Evolutionary conservation across 2,888 invertebrate genomes (phyloP), one percentile per base, ranked within the genome.

Genomic region (Ormyrus pomaceus): DNA sequence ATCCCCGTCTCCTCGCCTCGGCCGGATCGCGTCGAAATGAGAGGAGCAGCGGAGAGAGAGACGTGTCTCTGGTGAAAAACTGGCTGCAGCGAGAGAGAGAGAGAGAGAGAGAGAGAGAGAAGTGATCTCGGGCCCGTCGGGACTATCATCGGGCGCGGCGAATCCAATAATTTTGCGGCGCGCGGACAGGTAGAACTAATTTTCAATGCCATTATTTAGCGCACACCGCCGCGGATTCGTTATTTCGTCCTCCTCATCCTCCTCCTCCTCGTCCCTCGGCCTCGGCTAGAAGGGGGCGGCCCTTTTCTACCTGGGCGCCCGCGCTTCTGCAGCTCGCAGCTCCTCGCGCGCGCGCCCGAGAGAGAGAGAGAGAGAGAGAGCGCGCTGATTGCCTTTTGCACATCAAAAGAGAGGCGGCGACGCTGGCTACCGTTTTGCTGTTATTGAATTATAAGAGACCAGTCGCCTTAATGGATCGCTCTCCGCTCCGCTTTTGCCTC

Each of bases 131-230:
- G 81, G 81, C 81, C 79, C 34, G 34, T 34, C 34, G 34, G 80
- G 81, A 82, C 80, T 82, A 82, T 83, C 80, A 79, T 80, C 75
- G 73, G 72, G 71, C 77, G 5, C 81, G 83, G 83, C 82, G 83
- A 82, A 83, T 86, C 84, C 87, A 88, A 89, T 88, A 88, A 88
- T 89, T 89, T 86, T 84, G 84, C 87, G 77, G 86, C 82, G 34
- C 34, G 34, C 34, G 53, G 75, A 80, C 82, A 82, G 84, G 86
- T 84, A 87, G 88, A 88, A 88, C 89, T 89, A 90, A 90, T 90
- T 90, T 90, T 90, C 89, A 90, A 90, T 89, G 90, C 89, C 90
- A 90, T 90, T 90, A 90, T 88, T 89, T 89, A 88, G 87, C 87
- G 85, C 87, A 88, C 84, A 87, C 88, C 90, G 89, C 83, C 86